These are phyloP conservation scores for Patiria miniata DNA, from an alignment of 35 echinoderm and acorn worm genomes.

Conservation along the genomic window DNA sequence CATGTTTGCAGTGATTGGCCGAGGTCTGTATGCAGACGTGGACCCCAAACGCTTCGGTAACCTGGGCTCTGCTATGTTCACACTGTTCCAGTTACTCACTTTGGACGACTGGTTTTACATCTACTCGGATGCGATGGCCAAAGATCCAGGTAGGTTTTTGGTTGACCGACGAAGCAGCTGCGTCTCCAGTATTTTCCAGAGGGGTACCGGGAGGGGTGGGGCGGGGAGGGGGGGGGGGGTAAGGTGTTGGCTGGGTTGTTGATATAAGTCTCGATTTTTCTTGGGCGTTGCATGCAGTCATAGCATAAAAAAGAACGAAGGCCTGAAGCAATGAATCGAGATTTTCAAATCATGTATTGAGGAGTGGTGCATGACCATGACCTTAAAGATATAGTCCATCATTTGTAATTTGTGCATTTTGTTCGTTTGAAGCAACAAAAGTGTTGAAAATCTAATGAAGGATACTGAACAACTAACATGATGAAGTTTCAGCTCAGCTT, in stretches of 20 bases:
- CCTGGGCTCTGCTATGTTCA: constrained; percentile 77
- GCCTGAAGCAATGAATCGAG: too few species aligned
- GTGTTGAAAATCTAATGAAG: too few species aligned
- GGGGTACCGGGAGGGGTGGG: too few species aligned
- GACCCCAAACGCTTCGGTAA: constrained; percentile 83
- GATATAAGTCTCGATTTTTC: neutral
- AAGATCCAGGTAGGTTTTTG: constrained; percentile 70
- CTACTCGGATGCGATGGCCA: constrained; percentile 76
- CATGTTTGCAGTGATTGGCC: constrained; percentile 98
- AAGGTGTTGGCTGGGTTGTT: neutral
- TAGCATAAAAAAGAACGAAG: too few species aligned
- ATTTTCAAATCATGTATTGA: too few species aligned
- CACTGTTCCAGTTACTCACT: constrained; percentile 86
- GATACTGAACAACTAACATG: too few species aligned
- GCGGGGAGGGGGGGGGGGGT: too few species aligned
- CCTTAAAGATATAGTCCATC: too few species aligned
- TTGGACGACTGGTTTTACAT: constrained; percentile 99
- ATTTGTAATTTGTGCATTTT: too few species aligned
- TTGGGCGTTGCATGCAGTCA: neutral
- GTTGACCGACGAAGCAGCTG: neutral
- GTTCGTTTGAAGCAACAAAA: too few species aligned
- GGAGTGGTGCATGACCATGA: too few species aligned
- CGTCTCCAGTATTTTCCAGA: neutral
- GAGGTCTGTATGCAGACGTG: constrained; percentile 86
- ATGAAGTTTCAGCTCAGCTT: too few species aligned